Percentiles rank a stretch among this genome's conserved stretches.
Conservation (phyloP, 2,888 invertebrate genomes). For the Epirrita christyi region DNA sequence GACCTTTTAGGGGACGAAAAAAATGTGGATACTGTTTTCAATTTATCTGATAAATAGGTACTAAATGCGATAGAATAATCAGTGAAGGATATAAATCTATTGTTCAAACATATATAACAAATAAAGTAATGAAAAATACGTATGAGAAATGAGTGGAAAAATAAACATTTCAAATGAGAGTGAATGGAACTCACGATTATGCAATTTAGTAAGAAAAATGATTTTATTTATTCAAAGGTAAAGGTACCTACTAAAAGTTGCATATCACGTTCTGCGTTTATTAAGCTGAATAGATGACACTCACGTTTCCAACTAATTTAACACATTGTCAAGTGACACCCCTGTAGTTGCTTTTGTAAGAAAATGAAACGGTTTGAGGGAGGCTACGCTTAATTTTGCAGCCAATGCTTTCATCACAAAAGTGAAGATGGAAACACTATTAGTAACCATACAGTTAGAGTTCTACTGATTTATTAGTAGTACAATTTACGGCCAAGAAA, state of each 20-base stretch:
- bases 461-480: no score
- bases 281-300: constrained; percentile 59
- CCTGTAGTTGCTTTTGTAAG: constrained; percentile 47
- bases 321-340: constrained; percentile 59
- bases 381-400: constrained; percentile 17
- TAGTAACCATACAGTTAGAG: no score
- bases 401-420: constrained; percentile 2
- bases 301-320: constrained; percentile 71
- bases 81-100: background rate
- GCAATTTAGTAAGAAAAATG: constrained; percentile 35
- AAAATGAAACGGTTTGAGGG: constrained; percentile 56
- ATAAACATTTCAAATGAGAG: constrained; percentile 16
- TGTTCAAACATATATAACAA: background rate
- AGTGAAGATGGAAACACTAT: no score
- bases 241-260: constrained; percentile 27
- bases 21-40: constrained; percentile 30
- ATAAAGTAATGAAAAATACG: constrained; percentile 4
- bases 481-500: no score
- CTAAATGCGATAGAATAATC: constrained; percentile 15
- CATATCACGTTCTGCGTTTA: constrained; percentile 32
- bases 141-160: background rate
- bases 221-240: constrained; percentile 33
- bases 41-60: constrained; percentile 23
- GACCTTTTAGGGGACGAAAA: constrained; percentile 39
- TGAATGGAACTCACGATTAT: constrained; percentile 34